These are phyloP conservation scores for Fulica atra DNA, from an alignment of 2,113 vertebrate genomes.

Conservation along the genomic window DNA sequence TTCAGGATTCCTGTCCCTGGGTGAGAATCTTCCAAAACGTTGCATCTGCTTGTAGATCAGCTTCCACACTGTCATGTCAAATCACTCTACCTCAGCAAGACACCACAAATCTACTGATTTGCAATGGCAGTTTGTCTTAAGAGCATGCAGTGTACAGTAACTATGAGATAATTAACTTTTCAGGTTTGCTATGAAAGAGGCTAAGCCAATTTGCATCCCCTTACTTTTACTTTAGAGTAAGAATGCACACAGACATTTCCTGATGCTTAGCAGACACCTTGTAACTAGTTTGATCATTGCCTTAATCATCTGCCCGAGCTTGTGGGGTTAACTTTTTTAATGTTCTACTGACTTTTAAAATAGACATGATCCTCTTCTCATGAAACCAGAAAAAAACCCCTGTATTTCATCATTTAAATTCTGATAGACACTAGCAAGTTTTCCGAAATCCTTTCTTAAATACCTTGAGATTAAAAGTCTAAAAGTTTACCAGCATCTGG, in stretches of 20 bases:
- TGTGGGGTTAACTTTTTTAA: background rate
- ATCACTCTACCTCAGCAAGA: background rate
- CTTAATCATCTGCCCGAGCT: background rate
- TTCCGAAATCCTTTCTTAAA: constrained; percentile 18
- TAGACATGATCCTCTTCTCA: background rate
- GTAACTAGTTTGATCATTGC: background rate
- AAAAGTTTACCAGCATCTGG: background rate
- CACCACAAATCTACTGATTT: background rate
- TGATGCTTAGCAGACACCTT: background rate
- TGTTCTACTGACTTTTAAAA: background rate
- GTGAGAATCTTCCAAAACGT: background rate
- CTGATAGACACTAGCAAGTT: background rate
- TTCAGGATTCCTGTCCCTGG: background rate
- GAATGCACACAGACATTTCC: fast-evolving
- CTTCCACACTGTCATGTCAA: background rate
- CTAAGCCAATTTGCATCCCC: background rate
- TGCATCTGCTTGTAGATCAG: background rate
- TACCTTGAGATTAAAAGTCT: background rate
- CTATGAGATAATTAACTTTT: background rate
- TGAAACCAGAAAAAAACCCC: background rate
- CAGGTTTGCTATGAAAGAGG: background rate
- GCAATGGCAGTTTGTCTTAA: background rate
- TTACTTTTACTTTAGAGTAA: background rate
- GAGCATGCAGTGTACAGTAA: background rate
- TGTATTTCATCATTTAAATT: background rate